Evolutionary conservation across 2,797 vertebrate species (phyloP).

Genomic region (Artibeus lituratus): DNA sequence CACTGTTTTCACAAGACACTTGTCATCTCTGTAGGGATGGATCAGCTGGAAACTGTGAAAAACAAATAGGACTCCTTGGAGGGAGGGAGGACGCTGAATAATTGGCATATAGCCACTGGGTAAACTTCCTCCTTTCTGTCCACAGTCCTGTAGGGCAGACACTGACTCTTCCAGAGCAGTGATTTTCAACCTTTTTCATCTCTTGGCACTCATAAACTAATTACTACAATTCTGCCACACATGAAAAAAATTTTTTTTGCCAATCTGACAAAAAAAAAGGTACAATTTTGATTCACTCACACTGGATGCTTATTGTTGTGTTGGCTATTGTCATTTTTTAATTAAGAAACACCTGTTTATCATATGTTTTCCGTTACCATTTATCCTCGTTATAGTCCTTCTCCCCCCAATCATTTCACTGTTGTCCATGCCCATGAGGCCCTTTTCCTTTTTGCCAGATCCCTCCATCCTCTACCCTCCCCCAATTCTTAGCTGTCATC

Average conservation of each 20-base stretch:
- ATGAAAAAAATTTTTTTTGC: not conserved
- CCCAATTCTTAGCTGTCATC: not conserved
- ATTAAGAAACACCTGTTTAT: not conserved
- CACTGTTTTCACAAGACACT: not conserved
- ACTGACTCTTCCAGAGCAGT: not conserved
- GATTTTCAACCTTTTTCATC: not conserved
- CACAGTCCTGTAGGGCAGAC: not conserved
- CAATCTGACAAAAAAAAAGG: not conserved
- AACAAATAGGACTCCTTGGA: not conserved
- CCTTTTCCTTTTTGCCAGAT: not conserved
- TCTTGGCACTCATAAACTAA: not conserved
- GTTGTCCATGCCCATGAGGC: not conserved
- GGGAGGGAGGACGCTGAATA: not conserved
- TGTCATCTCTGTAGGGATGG: not conserved
- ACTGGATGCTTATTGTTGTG: not conserved
- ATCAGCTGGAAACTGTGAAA: not conserved
- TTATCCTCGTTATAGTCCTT: not conserved
- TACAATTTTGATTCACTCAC: not conserved
- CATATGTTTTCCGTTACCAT: not conserved
- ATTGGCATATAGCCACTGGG: not conserved
- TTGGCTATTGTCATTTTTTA: not conserved
- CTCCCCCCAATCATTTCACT: not conserved
- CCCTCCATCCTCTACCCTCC: not conserved
- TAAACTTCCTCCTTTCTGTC: conserved; percentile 33
- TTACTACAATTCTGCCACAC: not conserved